A percentile compares a stretch with the other conserved stretches of the same genome.
phyloP scores from a whole-genome alignment of 2,797 vertebrate species.

The Loris lydekkerianus region DNA sequence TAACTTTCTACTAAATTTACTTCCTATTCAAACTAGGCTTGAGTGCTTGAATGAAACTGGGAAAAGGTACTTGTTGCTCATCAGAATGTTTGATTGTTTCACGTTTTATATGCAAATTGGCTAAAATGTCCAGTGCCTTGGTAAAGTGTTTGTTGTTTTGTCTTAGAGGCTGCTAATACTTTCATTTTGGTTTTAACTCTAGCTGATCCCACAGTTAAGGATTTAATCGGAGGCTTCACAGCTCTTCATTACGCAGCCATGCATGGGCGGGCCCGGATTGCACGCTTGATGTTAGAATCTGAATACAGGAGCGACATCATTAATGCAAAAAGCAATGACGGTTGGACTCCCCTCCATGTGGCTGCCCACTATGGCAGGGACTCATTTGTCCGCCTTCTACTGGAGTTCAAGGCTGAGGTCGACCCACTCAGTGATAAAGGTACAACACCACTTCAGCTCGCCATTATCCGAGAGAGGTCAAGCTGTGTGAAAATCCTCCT shows the following conservation, averaged over 20 bases:
- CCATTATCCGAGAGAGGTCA: conserved; percentile 98
- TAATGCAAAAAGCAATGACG: conserved; percentile 98
- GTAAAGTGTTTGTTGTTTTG: background rate
- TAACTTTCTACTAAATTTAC: background rate
- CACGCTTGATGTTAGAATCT: conserved; percentile 97
- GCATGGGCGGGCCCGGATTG: conserved; percentile 98
- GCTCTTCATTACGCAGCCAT: conserved; percentile 99
- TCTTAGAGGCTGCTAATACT: conserved; percentile 62
- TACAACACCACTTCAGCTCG: conserved; percentile 97
- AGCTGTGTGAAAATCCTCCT: conserved; percentile 98
- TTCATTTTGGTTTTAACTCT: conserved; percentile 76
- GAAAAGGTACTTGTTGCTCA: too few species aligned
- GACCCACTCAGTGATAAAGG: conserved; percentile 99
- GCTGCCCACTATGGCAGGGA: conserved; percentile 98
- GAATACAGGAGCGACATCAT: conserved; percentile 97
- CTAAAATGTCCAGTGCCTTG: background rate
- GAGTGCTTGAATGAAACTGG: background rate
- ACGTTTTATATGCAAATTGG: background rate
- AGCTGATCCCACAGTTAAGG: conserved; percentile 99
- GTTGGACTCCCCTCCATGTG: conserved; percentile 98
- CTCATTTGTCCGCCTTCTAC: conserved; percentile 97
- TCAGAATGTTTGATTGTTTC: background rate
- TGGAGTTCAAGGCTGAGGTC: conserved; percentile 98
- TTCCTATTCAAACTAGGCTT: background rate
- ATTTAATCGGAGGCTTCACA: conserved; percentile 98